These are phyloP conservation scores for Acanthis flammea DNA, from an alignment of 2,797 vertebrate genomes.

Conservation along the genomic window DNA sequence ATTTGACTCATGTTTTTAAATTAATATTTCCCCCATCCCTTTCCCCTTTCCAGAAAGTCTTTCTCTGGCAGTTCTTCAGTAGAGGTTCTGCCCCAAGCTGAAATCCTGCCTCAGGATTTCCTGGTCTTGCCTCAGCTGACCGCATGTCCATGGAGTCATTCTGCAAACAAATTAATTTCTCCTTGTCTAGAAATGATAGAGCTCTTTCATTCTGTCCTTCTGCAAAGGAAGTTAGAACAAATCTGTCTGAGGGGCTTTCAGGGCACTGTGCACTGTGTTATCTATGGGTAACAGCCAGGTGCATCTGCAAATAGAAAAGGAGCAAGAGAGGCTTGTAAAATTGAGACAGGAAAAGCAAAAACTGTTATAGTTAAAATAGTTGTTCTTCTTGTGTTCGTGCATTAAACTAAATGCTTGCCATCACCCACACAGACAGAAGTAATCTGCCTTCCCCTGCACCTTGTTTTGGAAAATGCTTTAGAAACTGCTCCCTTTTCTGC, in stretches of 20 bases:
- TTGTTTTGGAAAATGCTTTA: neutral
- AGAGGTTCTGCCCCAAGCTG: neutral
- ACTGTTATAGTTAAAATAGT: neutral
- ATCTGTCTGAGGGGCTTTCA: neutral
- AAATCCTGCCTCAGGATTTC: conserved; percentile 9
- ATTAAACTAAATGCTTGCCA: neutral
- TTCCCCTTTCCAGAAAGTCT: neutral
- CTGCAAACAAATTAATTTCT: conserved; percentile 22
- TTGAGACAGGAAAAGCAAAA: neutral
- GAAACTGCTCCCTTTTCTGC: neutral
- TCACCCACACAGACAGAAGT: neutral
- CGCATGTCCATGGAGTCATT: neutral
- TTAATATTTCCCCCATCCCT: neutral
- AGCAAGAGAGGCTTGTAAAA: neutral
- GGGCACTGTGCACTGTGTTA: neutral
- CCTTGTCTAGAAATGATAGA: neutral
- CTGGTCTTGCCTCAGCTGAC: neutral
- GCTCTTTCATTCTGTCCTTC: neutral
- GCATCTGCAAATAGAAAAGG: neutral
- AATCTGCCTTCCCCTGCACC: neutral
- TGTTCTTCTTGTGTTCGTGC: neutral
- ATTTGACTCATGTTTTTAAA: neutral
- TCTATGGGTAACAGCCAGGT: neutral
- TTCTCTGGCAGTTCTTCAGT: neutral
- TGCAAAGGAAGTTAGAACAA: neutral